phyloP scores from a whole-genome alignment of 53 echinoderm and acorn worm genomes.

The Apostichopus leukothele region DNA sequence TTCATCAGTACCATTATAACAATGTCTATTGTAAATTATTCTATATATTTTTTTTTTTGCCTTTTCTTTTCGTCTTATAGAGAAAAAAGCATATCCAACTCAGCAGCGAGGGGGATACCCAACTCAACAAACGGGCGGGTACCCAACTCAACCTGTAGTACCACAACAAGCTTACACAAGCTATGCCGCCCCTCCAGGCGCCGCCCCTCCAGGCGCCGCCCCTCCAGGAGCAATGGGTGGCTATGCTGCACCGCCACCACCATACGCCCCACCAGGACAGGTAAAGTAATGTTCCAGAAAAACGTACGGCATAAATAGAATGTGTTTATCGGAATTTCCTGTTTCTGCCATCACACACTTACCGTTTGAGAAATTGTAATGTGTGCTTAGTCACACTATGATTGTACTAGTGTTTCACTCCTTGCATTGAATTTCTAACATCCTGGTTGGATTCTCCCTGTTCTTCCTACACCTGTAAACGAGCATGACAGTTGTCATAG shows the following conservation, averaged over 20 bases:
- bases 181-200: conserved; percentile 23
- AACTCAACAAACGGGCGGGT: conserved; percentile 38
- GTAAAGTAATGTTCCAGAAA: background rate
- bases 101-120: conserved; percentile 53
- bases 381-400: too few species aligned
- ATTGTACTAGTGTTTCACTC: too few species aligned
- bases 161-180: conserved; percentile 31
- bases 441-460: too few species aligned
- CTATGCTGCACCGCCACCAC: conserved; percentile 56
- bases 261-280: conserved; percentile 54
- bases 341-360: too few species aligned
- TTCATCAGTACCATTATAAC: background rate
- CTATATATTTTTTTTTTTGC: background rate
- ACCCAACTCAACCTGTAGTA: conserved; percentile 46
- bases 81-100: conserved; percentile 61
- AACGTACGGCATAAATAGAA: background rate
- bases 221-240: conserved; percentile 48
- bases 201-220: background rate
- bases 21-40: background rate
- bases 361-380: too few species aligned
- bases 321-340: too few species aligned
- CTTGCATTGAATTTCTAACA: too few species aligned
- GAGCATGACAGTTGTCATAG: too few species aligned
- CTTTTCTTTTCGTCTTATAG: background rate
- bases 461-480: too few species aligned